A percentile compares a stretch with the other conserved stretches of the same genome.
Evolutionary conservation across 2,888 invertebrate genomes (phyloP).

Genomic region (Ganaspis brasiliensis): DNA sequence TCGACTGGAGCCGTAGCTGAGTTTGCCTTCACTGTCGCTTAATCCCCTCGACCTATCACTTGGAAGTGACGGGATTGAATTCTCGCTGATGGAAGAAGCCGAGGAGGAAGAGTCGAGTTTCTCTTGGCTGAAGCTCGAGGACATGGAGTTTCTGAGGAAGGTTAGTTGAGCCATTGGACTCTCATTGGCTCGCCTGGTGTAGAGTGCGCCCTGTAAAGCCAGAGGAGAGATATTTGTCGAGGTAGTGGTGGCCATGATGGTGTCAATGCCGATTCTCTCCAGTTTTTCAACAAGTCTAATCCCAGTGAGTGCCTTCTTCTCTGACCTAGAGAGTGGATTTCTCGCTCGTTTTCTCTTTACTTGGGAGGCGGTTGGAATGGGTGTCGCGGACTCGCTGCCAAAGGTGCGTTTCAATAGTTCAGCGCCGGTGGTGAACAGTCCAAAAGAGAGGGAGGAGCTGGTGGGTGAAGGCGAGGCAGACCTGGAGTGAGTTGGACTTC

Average conservation of each 20-base stretch:
- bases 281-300: slow-evolving; percentile 85
- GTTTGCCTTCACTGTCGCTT: slow-evolving; percentile 73
- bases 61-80: slow-evolving; percentile 49
- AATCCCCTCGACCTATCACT: slow-evolving; percentile 75
- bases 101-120: slow-evolving; percentile 69
- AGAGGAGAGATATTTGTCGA: slow-evolving; percentile 84
- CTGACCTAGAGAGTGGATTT: slow-evolving; percentile 76
- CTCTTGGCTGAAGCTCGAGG: slow-evolving; percentile 78
- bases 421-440: slow-evolving; percentile 85
- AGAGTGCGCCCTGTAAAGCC: slow-evolving; percentile 84
- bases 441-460: slow-evolving; percentile 75
- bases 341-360: slow-evolving; percentile 68
- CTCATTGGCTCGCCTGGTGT: slow-evolving; percentile 84
- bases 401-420: slow-evolving; percentile 85
- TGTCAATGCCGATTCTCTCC: slow-evolving; percentile 86
- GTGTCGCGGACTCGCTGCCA: slow-evolving; percentile 79
- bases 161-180: slow-evolving; percentile 92
- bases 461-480: slow-evolving; percentile 83
- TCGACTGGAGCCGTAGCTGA: slow-evolving; percentile 75
- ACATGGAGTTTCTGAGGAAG: slow-evolving; percentile 83
- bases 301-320: slow-evolving; percentile 80
- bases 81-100: slow-evolving; percentile 63
- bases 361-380: slow-evolving; percentile 44
- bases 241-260: slow-evolving; percentile 85
- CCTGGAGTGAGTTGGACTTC: slow-evolving; percentile 83